Evolutionary conservation across 2,113 vertebrate genomes (phyloP).

Genomic region (Cyphomyrus plagiostoma): DNA sequence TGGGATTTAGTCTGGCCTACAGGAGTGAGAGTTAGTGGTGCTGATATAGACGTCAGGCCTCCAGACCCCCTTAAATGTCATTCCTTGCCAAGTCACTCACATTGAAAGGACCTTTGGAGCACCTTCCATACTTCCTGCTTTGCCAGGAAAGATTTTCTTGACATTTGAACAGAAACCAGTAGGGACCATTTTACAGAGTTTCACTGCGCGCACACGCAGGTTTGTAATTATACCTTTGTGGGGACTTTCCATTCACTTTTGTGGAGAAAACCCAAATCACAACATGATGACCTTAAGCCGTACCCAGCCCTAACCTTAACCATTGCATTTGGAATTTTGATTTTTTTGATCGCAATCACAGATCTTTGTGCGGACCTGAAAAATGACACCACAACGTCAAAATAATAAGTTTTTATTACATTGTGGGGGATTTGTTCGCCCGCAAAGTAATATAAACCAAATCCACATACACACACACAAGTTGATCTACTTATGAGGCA

Average conservation of each 20-base stretch:
- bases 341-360: background rate
- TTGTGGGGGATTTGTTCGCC: background rate
- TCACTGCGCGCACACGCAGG: background rate
- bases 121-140: background rate
- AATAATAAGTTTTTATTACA: background rate
- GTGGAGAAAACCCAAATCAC: background rate
- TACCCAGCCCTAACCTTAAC: background rate
- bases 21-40: background rate
- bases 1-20: background rate
- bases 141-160: constrained; percentile 6
- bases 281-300: background rate
- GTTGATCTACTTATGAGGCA: background rate
- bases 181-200: background rate
- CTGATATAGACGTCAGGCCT: background rate
- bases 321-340: background rate
- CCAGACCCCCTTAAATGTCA: constrained; percentile 1
- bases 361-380: background rate
- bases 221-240: background rate
- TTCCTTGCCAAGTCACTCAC: background rate
- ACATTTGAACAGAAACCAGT: background rate
- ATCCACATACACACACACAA: background rate
- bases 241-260: background rate
- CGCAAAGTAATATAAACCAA: background rate
- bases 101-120: background rate
- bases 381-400: background rate